Conservation (phyloP, 2,797 vertebrate species). For the Tiaroga cobitis region DNA sequence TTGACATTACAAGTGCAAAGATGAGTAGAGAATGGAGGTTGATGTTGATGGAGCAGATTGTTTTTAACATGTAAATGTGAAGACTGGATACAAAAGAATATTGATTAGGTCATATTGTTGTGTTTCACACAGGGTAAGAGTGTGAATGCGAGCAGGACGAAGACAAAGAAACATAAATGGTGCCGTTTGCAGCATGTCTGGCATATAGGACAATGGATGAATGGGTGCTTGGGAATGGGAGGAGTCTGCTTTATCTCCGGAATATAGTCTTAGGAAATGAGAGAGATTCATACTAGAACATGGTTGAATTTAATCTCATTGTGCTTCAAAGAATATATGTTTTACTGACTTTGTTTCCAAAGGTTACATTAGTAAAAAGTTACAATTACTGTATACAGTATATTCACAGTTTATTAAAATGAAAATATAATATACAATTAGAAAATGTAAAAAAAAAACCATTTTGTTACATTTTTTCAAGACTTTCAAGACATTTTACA, state of each 20-base stretch:
- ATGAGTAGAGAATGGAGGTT: neutral
- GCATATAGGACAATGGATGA: neutral
- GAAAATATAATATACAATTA: too few species aligned
- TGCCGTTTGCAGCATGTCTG: neutral
- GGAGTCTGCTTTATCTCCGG: neutral
- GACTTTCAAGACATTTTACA: too few species aligned
- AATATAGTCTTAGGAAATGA: neutral
- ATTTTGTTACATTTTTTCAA: too few species aligned
- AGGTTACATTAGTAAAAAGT: too few species aligned
- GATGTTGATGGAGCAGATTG: neutral
- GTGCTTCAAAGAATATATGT: neutral
- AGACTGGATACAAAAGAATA: conserved; percentile 24
- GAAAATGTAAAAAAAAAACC: too few species aligned
- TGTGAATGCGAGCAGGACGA: neutral
- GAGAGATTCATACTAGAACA: neutral
- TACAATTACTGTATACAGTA: neutral
- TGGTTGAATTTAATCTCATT: neutral
- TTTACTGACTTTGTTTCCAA: neutral
- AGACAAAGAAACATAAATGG: conserved; percentile 27
- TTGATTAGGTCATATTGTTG: neutral
- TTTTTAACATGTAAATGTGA: conserved; percentile 19
- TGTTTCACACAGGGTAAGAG: neutral
- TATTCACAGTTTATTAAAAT: neutral
- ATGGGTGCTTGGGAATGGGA: neutral
- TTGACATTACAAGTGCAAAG: neutral